Evolutionary conservation across 2,113 vertebrate species (phyloP).

Genomic region (Nyctereutes procyonoides): DNA sequence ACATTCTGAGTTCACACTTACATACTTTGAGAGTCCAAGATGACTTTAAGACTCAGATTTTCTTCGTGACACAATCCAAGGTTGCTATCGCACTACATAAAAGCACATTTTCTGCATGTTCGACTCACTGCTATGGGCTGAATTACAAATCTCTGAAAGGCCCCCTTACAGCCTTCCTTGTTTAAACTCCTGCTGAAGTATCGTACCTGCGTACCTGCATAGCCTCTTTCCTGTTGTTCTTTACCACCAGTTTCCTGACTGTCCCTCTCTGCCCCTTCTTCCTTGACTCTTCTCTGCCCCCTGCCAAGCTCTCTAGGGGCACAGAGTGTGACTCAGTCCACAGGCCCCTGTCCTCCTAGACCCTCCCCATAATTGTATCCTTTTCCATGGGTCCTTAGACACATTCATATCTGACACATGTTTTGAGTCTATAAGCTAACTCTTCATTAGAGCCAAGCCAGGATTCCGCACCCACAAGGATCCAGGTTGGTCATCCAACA

Average conservation of each 20-base stretch:
- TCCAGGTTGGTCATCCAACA: background rate
- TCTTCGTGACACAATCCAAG: background rate
- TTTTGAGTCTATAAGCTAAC: background rate
- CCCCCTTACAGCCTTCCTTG: background rate
- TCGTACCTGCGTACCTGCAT: background rate
- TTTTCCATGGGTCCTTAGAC: background rate
- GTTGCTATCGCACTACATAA: background rate
- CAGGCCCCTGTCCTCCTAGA: too few relatives aligned
- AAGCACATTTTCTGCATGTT: background rate
- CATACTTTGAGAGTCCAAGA: background rate
- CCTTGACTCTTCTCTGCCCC: background rate
- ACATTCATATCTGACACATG: background rate
- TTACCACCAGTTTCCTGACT: background rate
- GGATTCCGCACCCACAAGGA: background rate
- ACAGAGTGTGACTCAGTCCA: background rate
- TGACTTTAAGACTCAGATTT: background rate
- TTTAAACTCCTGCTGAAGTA: background rate
- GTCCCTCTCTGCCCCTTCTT: background rate
- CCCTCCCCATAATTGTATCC: background rate
- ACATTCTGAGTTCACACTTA: background rate
- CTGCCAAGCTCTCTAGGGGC: background rate
- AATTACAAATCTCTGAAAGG: background rate
- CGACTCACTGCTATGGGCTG: background rate
- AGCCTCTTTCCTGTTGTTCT: background rate
- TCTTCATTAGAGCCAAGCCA: background rate